Evolutionary conservation across 2,888 invertebrate genomes (phyloP), one percentile per base, ranked within the genome.

Genomic region (Agonopterix heracliana): DNA sequence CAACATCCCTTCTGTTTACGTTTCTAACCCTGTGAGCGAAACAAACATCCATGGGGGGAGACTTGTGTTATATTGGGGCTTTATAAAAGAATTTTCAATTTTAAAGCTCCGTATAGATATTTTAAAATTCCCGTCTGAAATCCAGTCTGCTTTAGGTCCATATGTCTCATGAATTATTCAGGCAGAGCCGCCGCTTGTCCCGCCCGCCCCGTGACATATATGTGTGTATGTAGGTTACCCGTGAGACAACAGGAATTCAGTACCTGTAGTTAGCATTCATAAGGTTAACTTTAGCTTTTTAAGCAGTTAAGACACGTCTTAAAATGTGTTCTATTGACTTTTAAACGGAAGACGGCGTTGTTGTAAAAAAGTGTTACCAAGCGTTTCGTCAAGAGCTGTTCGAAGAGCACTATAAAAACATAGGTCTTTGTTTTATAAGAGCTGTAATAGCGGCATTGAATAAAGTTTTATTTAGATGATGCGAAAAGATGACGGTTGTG

Each of bases 81-180:
- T 75, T 75, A 72, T 71, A 74, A 76, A 77, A 77, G 74, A 75
- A 76, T 80, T 80, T 81, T 78, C 78, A 80, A 80, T 82, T 79
- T 80, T 76, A 78, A 79, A 80, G 63, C 75, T 64, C 63, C 66
- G 73, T 77, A 80, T 78, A 79, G 78, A 78, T 80, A 82, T 81
- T 87, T 85, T 82, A 81, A 84, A 87, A 87, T 84, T 81, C 84
- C 69, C 77, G 71, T 79, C 81, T 81, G 78, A 84, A 86, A 86
- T 83, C 85, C 80, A 83, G 82, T 79, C 79, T 83, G 81, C 85
- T 81, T 83, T 85, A 81, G 82, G 85, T 84, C 82, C 86, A 84
- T 83, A 86, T 85, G 83, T 81, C 82, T 85, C 78, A 85, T 88
- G 87, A 84, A 87, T 87, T 68, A 88, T 87, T 86, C 86, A 87